A percentile compares a stretch with the other conserved stretches of the same genome.
Evolutionary conservation across 2,113 vertebrate species (phyloP).

Genomic region (Lycaon pictus): DNA sequence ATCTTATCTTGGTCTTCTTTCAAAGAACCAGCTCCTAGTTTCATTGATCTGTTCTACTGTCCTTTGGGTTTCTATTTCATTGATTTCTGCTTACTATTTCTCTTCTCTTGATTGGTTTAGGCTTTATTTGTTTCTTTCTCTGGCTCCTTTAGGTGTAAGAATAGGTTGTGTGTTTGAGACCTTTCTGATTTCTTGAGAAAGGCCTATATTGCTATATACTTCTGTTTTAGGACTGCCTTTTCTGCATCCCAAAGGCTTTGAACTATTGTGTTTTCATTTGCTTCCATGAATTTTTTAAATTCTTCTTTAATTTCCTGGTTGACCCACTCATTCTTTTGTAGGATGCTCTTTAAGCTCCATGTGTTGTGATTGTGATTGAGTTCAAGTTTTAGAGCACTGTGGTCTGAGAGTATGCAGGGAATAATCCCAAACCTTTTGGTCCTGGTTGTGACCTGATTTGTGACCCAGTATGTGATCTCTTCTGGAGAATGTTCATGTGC

Average conservation of each 20-base stretch:
- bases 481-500: not conserved
- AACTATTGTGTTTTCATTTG: too few relatives aligned
- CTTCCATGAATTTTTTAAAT: too few relatives aligned
- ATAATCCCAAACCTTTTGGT: not conserved
- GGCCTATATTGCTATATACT: too few relatives aligned
- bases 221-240: too few relatives aligned
- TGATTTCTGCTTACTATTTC: not conserved
- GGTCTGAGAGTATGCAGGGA: not conserved
- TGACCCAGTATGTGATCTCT: not conserved
- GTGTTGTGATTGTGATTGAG: not conserved
- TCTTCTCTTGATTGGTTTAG: not conserved
- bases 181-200: not conserved
- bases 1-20: not conserved
- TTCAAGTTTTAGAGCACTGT: not conserved
- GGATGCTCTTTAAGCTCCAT: too few relatives aligned
- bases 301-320: too few relatives aligned
- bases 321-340: too few relatives aligned
- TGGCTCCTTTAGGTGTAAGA: not conserved
- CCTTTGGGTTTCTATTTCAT: not conserved
- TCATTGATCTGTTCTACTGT: not conserved
- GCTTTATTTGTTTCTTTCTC: not conserved
- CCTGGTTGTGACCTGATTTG: not conserved
- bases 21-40: not conserved
- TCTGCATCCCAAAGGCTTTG: too few relatives aligned
- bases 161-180: not conserved